Evolutionary conservation across 2,888 invertebrate species (phyloP).

Genomic region (Drymonia ruficornis): DNA sequence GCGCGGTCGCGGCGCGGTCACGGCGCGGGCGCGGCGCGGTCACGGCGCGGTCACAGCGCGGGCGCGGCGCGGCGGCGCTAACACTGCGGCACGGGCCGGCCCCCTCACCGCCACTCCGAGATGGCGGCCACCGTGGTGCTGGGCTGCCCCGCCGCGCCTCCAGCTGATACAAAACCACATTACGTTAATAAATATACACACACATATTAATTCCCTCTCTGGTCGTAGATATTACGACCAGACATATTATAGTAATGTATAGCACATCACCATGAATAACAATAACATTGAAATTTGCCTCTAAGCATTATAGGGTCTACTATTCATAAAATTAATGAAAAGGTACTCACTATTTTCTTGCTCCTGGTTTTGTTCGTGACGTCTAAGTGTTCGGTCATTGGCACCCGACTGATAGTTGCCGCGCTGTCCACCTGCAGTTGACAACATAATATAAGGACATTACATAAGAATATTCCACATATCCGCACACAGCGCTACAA

Average conservation of each 20-base stretch:
- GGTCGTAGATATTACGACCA: neutral
- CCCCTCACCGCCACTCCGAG: conserved; percentile 86
- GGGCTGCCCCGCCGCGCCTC: conserved; percentile 81
- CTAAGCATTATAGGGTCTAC: too few relatives aligned
- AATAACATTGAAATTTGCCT: neutral
- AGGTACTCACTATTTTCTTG: conserved; percentile 76
- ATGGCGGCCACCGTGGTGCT: conserved; percentile 84
- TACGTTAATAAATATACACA: neutral
- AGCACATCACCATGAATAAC: neutral
- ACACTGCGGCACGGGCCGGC: conserved; percentile 52
- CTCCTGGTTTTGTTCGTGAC: conserved; percentile 73
- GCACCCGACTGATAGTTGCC: conserved; percentile 69
- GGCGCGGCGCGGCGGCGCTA: conserved; percentile 12
- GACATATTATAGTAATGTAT: too few relatives aligned
- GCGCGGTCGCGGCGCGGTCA: neutral
- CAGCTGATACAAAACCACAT: conserved; percentile 41
- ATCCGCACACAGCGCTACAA: too few relatives aligned
- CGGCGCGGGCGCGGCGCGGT: too few relatives aligned
- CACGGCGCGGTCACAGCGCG: neutral
- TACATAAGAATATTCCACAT: too few relatives aligned
- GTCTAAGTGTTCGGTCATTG: conserved; percentile 73
- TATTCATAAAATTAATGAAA: neutral
- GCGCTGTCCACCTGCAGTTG: conserved; percentile 62
- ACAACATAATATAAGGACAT: neutral
- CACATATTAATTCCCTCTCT: too few relatives aligned